Evolutionary conservation across 2,797 vertebrate species (phyloP).

Genomic region (Liparis tanakae): DNA sequence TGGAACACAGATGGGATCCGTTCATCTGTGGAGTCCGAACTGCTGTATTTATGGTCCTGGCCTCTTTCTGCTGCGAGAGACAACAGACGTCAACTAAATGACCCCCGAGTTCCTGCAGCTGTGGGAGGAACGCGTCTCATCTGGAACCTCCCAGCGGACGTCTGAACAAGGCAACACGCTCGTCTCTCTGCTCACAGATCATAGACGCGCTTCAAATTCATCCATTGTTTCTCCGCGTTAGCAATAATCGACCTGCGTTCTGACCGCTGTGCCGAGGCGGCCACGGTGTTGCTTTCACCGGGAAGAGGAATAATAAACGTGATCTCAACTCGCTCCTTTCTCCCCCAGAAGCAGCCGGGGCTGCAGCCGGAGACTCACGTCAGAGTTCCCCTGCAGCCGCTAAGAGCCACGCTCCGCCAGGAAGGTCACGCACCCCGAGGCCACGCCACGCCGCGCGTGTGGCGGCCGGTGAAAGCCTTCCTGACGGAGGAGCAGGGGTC

Average conservation of each 20-base stretch:
- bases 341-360: conserved; percentile 58
- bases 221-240: conserved; percentile 21
- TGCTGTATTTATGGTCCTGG: no score
- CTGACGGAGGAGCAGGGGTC: no score
- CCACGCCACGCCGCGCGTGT: conserved; percentile 81
- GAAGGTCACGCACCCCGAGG: conserved; percentile 80
- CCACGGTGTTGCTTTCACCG: conserved; percentile 42
- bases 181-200: conserved; percentile 9
- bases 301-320: conserved; percentile 21
- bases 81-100: no score
- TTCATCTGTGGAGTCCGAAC: no score
- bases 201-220: conserved; percentile 20
- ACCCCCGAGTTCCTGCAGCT: conserved; percentile 22
- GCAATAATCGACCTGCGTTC: conserved; percentile 30
- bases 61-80: no score
- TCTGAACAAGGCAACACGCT: conserved; percentile 26
- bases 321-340: conserved; percentile 35
- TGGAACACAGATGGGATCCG: no score
- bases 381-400: conserved; percentile 75
- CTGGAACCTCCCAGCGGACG: conserved; percentile 26
- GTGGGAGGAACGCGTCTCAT: conserved; percentile 19
- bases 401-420: conserved; percentile 79
- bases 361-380: conserved; percentile 51
- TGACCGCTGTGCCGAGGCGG: conserved; percentile 13
- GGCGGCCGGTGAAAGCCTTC: no score